Evolutionary conservation across 2,888 invertebrate genomes (phyloP), one percentile per base, ranked within the genome.

Genomic region (Lypha dubia): DNA sequence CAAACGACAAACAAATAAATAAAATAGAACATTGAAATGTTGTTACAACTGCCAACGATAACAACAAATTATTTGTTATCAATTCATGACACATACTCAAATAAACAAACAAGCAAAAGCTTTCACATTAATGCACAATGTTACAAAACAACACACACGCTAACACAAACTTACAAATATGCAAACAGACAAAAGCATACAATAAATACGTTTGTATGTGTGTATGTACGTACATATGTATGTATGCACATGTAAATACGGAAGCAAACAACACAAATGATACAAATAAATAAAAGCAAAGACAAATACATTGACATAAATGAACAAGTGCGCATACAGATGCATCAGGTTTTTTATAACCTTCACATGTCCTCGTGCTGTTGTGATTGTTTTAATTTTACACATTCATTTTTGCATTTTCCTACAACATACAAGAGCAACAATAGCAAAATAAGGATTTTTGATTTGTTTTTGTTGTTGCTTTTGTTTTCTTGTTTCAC

Each of bases 1-100:
- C 81, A 75, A 84, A 84, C 44, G 63, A 70, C 84, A 84, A 84
- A 85, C 82, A 79, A 83, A 82, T 83, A 85, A 83, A 79, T 68
- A 85, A 85, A 83, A 68, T 79, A 82, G 49, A 17, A 75, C 70
- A 85, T 85, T 75, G 79, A 76, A 82, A 79, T 85, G 82, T 83
- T 82, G 82, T 76, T 71, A 79, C 82, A 83, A 85, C 76, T 83
- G 63, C 79, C 28, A 85, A 73, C 85, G 60, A 83, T 73, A 85
- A 79, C 82, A 83, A 46, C 71, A 79, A 77, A 76, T 85, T 83
- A 76, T 83, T 83, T 81, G 81, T 81, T 84, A 84, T 81, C 84
- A 81, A 84, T 84, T 84, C 84, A 84, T 74, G 63, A 60, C 81
- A 77, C 68, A 74, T 28, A 77, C 56, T 20, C 73, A 60, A 22